phyloP scores from a whole-genome alignment of 1,140 invertebrate genomes.

The Aphelinus atriplicis region DNA sequence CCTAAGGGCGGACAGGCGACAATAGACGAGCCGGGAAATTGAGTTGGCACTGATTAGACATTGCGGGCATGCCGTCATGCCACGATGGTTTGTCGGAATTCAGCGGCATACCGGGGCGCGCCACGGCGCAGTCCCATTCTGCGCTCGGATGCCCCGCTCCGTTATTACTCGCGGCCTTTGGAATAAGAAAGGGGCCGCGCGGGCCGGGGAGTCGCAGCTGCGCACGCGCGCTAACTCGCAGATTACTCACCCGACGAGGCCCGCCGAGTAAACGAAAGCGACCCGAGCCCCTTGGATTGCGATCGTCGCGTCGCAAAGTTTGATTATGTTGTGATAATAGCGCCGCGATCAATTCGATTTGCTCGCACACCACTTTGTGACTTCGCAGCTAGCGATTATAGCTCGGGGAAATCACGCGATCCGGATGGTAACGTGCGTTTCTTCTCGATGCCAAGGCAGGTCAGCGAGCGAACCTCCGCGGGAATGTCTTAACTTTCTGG shows the following conservation, averaged over 20 bases:
- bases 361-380: too few relatives aligned
- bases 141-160: slow-evolving; percentile 29
- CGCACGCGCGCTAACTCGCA: neutral
- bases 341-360: too few relatives aligned
- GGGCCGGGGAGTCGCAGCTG: neutral
- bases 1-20: slow-evolving; percentile 34
- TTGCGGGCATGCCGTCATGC: slow-evolving; percentile 59
- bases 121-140: slow-evolving; percentile 44
- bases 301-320: too few relatives aligned
- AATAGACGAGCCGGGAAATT: slow-evolving; percentile 58
- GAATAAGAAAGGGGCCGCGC: neutral
- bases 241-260: neutral
- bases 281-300: too few relatives aligned
- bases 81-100: slow-evolving; percentile 57
- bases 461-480: too few relatives aligned
- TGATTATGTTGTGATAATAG: too few relatives aligned
- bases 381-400: too few relatives aligned
- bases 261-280: too few relatives aligned
- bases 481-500: too few relatives aligned
- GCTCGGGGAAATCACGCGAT: too few relatives aligned
- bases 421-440: too few relatives aligned
- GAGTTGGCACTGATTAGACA: slow-evolving; percentile 64
- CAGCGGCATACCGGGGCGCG: slow-evolving; percentile 47
- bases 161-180: slow-evolving; percentile 37
- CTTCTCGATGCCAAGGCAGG: too few relatives aligned